phyloP scores from a whole-genome alignment of 1,140 invertebrate species.

The Anagrus nilaparvatae region DNA sequence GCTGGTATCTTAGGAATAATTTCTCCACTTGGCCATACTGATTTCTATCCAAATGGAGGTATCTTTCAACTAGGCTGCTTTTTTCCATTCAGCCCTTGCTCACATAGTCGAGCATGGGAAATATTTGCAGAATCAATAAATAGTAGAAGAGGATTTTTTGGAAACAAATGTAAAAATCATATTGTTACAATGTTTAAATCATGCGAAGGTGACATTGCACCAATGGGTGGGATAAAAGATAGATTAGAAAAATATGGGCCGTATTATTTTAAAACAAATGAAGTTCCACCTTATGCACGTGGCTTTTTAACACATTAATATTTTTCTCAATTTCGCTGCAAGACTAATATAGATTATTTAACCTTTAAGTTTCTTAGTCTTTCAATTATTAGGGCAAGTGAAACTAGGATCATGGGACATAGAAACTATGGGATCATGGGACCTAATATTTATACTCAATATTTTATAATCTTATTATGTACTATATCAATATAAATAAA shows the following conservation, averaged over 20 bases:
- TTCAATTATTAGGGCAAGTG: too few relatives aligned
- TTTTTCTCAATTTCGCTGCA: too few relatives aligned
- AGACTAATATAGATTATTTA: too few relatives aligned
- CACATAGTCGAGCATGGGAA: slow-evolving; percentile 18
- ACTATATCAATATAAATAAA: too few relatives aligned
- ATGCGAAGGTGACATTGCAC: neutral
- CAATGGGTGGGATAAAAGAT: slow-evolving; percentile 3
- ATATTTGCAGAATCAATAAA: slow-evolving; percentile 30
- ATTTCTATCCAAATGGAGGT: slow-evolving; percentile 69
- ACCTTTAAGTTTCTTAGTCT: too few relatives aligned
- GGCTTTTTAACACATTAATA: too few relatives aligned
- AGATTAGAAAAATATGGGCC: neutral
- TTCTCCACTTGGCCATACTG: slow-evolving; percentile 38
- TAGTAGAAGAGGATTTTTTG: slow-evolving; percentile 18
- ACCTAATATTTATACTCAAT: too few relatives aligned
- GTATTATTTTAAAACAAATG: slow-evolving; percentile 8
- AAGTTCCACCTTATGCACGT: slow-evolving; percentile 1
- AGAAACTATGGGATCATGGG: too few relatives aligned
- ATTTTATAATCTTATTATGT: too few relatives aligned
- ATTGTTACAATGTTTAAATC: neutral
- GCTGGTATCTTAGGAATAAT: slow-evolving; percentile 25
- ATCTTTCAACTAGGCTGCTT: slow-evolving; percentile 55
- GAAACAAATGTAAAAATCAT: slow-evolving; percentile 1
- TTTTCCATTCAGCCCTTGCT: slow-evolving; percentile 3
- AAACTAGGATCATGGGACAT: too few relatives aligned